Conservation (phyloP, 2,888 invertebrate species). For the Andrena fulva region DNA sequence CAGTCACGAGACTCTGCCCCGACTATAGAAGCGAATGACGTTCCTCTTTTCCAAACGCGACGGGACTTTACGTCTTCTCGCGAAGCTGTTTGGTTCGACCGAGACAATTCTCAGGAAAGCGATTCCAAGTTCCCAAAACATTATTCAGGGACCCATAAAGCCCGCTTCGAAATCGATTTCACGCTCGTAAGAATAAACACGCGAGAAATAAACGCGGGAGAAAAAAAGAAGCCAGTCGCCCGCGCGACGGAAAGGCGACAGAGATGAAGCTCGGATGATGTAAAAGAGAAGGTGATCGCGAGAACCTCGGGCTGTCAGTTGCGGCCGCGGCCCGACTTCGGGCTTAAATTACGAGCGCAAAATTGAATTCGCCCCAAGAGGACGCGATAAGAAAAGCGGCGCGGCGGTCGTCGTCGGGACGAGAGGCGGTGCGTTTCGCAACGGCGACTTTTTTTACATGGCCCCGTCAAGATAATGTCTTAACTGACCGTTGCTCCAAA, state of each 20-base stretch:
- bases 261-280: neutral
- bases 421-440: constrained; percentile 54
- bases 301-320: neutral
- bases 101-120: neutral
- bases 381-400: constrained; percentile 50
- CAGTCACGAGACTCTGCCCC: no score
- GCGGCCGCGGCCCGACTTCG: neutral
- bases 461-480: constrained; percentile 70
- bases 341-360: constrained; percentile 47
- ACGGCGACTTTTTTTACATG: constrained; percentile 63
- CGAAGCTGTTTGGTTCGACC: no score
- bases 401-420: constrained; percentile 41
- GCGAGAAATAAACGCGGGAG: neutral
- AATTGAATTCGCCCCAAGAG: constrained; percentile 53
- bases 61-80: no score
- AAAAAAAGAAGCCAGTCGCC: neutral
- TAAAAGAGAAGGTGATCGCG: neutral
- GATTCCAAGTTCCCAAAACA: neutral
- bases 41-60: no score
- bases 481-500: constrained; percentile 60
- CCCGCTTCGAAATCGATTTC: neutral
- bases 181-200: neutral
- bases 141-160: neutral
- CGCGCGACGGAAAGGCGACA: neutral
- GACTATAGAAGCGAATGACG: no score